Conservation (phyloP, 37 sponge, comb jelly and placozoan species). For the Ianthella basta region DNA sequence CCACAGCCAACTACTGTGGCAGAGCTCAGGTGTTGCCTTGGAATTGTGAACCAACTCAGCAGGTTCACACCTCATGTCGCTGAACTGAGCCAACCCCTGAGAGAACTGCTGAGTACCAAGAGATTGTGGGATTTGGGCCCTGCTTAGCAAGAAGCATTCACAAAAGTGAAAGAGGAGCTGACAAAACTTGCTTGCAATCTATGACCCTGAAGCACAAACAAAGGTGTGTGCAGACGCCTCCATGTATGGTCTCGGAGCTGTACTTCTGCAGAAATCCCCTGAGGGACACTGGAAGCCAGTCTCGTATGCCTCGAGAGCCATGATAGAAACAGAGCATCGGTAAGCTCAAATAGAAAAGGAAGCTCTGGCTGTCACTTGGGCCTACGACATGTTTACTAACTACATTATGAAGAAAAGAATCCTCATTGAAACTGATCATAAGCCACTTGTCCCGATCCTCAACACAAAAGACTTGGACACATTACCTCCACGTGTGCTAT, state of each 20-base stretch:
- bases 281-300: slow-evolving; percentile 39
- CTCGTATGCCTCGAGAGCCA: slow-evolving; percentile 42
- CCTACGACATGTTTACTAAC: slow-evolving; percentile 49
- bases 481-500: slow-evolving; percentile 39
- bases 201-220: slow-evolving; percentile 28
- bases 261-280: slow-evolving; percentile 25
- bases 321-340: slow-evolving; percentile 33
- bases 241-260: slow-evolving; percentile 40
- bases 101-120: slow-evolving; percentile 41
- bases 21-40: slow-evolving; percentile 39
- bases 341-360: slow-evolving; percentile 65
- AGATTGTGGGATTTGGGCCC: slow-evolving; percentile 32
- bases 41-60: slow-evolving; percentile 58
- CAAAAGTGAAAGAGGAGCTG: no score
- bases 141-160: slow-evolving; percentile 37
- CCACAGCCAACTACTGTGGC: slow-evolving; percentile 16
- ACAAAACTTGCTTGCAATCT: slow-evolving; percentile 43
- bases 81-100: slow-evolving; percentile 30
- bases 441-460: slow-evolving; percentile 46
- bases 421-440: slow-evolving; percentile 48
- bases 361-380: slow-evolving; percentile 54
- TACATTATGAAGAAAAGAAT: slow-evolving; percentile 40
- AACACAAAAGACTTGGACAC: slow-evolving; percentile 23
- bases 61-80: slow-evolving; percentile 49
- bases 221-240: slow-evolving; percentile 45